Evolutionary conservation across 1,140 invertebrate species (phyloP).

Genomic region (Melanaphis sacchari): DNA sequence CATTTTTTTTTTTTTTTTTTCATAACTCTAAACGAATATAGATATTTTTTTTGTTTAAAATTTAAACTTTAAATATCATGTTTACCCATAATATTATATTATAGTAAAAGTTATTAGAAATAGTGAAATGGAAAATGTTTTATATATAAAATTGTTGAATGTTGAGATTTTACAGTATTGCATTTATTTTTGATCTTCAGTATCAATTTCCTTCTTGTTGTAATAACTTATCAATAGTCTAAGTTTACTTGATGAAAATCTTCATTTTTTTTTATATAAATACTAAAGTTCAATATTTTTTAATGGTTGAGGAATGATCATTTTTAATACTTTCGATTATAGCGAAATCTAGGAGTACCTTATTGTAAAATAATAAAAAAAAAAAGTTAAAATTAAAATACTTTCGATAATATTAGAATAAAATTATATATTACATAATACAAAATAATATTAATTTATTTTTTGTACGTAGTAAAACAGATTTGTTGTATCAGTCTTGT

Average conservation of each 20-base stretch:
- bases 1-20: too few species aligned
- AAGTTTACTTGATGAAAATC: not conserved
- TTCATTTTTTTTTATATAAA: not conserved
- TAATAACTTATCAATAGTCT: not conserved
- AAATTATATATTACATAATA: not conserved
- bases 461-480: too few species aligned
- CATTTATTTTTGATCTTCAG: not conserved
- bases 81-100: too few species aligned
- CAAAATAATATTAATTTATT: not conserved
- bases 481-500: not conserved
- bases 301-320: not conserved
- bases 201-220: not conserved
- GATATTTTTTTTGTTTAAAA: not conserved
- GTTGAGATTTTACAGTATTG: not conserved
- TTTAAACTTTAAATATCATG: not conserved
- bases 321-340: not conserved
- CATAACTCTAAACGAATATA: not conserved
- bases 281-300: not conserved
- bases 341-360: too few species aligned
- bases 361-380: too few species aligned
- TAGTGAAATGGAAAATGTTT: too few species aligned
- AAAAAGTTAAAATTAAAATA: too few species aligned
- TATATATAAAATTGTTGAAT: not conserved
- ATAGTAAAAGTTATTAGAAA: too few species aligned
- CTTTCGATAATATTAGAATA: not conserved